Conservation (phyloP, 2,888 invertebrate species). For the Eucriotettix oculatus region DNA sequence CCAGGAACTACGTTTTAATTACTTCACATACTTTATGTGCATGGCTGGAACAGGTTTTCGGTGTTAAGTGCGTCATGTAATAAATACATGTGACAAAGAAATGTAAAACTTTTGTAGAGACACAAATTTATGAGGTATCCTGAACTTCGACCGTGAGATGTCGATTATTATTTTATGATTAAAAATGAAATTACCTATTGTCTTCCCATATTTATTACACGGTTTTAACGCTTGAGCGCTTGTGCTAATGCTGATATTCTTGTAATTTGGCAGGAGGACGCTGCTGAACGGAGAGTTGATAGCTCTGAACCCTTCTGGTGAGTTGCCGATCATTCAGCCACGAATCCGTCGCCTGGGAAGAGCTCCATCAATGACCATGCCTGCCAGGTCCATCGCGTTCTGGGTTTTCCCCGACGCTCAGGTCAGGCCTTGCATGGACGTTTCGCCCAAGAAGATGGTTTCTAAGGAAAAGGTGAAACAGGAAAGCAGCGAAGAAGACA, state of each 20-base stretch:
- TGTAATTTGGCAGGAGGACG: conserved; percentile 32
- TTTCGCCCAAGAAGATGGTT: background rate
- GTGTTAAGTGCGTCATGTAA: no score
- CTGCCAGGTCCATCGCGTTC: conserved; percentile 45
- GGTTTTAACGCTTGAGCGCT: background rate
- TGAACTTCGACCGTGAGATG: no score
- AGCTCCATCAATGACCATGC: conserved; percentile 23
- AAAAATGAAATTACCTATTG: no score
- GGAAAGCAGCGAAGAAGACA: background rate
- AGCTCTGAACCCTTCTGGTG: conserved; percentile 37
- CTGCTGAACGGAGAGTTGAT: conserved; percentile 46
- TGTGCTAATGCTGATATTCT: background rate
- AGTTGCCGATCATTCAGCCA: conserved; percentile 27
- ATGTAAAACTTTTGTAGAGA: no score
- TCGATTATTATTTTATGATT: no score
- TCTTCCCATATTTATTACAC: no score
- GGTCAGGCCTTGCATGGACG: conserved; percentile 36
- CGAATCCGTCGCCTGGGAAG: conserved; percentile 16
- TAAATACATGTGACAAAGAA: no score
- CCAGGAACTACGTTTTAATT: no score
- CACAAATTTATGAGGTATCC: no score
- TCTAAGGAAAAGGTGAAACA: background rate
- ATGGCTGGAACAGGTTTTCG: no score
- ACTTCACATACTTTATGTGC: no score
- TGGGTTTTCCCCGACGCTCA: conserved; percentile 54